Conservation (phyloP, 2,888 invertebrate species). For the Brachyptera risi region DNA sequence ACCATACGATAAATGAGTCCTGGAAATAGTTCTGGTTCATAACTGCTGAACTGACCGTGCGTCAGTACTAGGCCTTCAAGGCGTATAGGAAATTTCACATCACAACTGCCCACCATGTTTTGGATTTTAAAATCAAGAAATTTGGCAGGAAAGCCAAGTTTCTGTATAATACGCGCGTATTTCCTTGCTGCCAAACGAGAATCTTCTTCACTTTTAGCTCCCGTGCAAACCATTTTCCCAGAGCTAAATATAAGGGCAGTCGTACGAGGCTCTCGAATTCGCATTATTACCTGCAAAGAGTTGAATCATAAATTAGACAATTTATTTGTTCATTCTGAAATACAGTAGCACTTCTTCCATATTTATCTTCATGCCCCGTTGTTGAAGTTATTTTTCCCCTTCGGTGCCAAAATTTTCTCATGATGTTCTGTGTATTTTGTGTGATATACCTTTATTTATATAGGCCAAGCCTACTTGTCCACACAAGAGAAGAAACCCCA, state of each 20-base stretch:
- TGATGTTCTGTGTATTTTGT: no score
- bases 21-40: constrained; percentile 63
- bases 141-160: constrained; percentile 70
- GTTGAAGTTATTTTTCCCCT: no score
- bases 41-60: constrained; percentile 45
- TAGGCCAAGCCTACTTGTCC: no score
- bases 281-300: no score
- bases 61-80: constrained; percentile 68
- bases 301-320: no score
- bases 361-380: no score
- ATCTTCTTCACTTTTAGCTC: constrained; percentile 78
- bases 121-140: constrained; percentile 75
- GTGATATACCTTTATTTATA: no score
- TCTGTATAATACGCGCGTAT: constrained; percentile 78
- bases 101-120: constrained; percentile 72
- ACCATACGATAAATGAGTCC: constrained; percentile 66
- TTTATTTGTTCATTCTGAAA: no score
- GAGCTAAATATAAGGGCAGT: constrained; percentile 80
- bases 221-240: constrained; percentile 85
- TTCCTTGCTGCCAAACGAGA: constrained; percentile 75
- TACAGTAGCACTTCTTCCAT: no score
- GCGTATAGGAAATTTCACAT: constrained; percentile 68
- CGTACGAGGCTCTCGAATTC: constrained; percentile 71
- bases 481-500: no score
- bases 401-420: no score